Evolutionary conservation across 2,113 vertebrate species (phyloP), one percentile per base, ranked within the genome.

Genomic region (Chloebia gouldiae): DNA sequence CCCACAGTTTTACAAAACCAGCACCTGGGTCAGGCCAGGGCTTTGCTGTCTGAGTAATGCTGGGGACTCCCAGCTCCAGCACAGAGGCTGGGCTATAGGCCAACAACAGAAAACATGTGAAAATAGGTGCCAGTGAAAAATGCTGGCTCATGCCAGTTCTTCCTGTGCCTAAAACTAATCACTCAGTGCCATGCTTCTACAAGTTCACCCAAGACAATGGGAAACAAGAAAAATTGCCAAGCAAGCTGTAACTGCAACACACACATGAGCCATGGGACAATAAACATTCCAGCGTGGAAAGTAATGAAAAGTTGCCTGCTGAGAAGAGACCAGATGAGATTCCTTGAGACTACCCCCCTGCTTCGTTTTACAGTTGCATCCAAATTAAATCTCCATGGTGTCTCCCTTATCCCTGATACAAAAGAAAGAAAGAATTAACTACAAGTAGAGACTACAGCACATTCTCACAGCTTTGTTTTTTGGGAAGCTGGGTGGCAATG

Each of bases 221-320:
- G 68, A 86, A 95, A 75, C 30, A 80, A 42, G 40, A 88, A 91
- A 95, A 92, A 76, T 28, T 85, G 91, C 80, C 81, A 87, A 93
- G 77, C 72, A 93, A 94, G 76, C 90, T 88, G 60, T 81, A 94
- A 92, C 76, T 92, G 83, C 82, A 88, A 93, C 69, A 71, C 85
- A 81, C 79, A 78, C 27, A 61, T 8, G 57, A 96, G 73, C 90
- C 84, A 79, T 21, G 80, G 94, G 88, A 93, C 69, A 95, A 91
- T 86, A 94, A 96, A 96, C 93, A 93, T 90, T 93, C 86, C 92
- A 90, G 72, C 77, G 54, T 30, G 57, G 88, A 94, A 96, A 94
- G 92, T 93, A 96, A 95, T 97, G 92, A 96, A 90, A 96, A 93
- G 90, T 64, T 95, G 90, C 96, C 88, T 78, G 95, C 94, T 90